A percentile compares a stretch with the other conserved stretches of the same genome.
These are phyloP conservation scores for Chrysocyon brachyurus DNA, from an alignment of 2,797 vertebrate species.

Conservation along the genomic window DNA sequence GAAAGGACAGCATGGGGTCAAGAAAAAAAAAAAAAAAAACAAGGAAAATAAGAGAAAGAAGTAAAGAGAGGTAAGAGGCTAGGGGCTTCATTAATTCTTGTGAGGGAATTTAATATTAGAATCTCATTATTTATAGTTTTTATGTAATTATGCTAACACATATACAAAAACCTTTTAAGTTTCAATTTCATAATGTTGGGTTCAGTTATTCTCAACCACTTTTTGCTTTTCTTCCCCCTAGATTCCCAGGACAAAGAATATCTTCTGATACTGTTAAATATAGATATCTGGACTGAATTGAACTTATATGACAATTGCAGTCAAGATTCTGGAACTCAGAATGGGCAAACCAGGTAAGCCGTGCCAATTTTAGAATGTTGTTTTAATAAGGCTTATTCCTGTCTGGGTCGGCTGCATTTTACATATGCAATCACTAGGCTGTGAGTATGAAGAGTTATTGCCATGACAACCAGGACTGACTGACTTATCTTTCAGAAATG, in stretches of 20 bases:
- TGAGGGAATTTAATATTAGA: neutral
- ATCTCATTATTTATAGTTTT: neutral
- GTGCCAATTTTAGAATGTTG: constrained; percentile 51
- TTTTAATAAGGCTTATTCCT: constrained; percentile 70
- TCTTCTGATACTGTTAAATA: neutral
- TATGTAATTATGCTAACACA: neutral
- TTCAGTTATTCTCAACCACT: constrained; percentile 16
- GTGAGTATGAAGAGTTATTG: constrained; percentile 46
- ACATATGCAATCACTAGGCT: constrained; percentile 29
- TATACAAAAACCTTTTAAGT: neutral
- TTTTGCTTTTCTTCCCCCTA: neutral
- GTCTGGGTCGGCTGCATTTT: constrained; percentile 39
- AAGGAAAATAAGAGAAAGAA: neutral
- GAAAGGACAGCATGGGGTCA: neutral
- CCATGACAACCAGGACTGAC: constrained; percentile 75
- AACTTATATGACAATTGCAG: constrained; percentile 19
- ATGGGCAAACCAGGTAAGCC: constrained; percentile 51
- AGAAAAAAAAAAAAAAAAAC: neutral
- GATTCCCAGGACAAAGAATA: neutral
- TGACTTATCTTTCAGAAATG: constrained; percentile 57
- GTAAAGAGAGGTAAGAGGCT: neutral
- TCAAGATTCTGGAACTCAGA: constrained; percentile 26
- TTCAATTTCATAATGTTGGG: neutral
- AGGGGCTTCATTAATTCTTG: neutral
- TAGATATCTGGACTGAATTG: neutral